Evolutionary conservation across 2,888 invertebrate genomes (phyloP).

Genomic region (Trachelus tabidus): DNA sequence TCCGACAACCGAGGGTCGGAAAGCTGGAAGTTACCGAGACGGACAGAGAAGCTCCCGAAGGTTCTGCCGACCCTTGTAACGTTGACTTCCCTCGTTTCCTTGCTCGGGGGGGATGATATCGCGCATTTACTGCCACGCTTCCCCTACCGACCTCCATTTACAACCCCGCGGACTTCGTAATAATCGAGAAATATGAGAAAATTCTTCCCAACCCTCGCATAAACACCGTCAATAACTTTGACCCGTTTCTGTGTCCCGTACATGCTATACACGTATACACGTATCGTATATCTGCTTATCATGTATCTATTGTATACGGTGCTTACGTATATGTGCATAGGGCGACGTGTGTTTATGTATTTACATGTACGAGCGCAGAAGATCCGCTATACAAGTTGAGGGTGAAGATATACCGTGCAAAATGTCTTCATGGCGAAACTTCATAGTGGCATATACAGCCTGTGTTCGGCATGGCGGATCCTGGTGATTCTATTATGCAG

Average conservation of each 20-base stretch:
- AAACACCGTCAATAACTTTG: constrained; percentile 20
- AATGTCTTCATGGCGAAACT: no score
- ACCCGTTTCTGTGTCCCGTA: not conserved
- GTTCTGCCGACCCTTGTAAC: constrained; percentile 3
- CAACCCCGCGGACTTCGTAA: constrained; percentile 38
- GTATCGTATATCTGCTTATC: no score
- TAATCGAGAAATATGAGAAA: constrained; percentile 58
- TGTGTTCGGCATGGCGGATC: no score
- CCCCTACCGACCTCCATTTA: not conserved
- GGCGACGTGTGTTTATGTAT: no score
- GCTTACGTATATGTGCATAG: no score
- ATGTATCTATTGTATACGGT: no score
- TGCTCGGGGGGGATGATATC: constrained; percentile 21
- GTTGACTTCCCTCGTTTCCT: not conserved
- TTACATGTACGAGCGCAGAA: no score
- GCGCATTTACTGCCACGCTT: constrained; percentile 24
- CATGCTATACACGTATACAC: not conserved
- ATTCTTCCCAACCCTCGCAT: constrained; percentile 41
- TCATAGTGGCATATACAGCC: no score
- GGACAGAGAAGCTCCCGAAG: constrained; percentile 19
- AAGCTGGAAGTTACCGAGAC: constrained; percentile 8
- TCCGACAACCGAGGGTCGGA: no score
- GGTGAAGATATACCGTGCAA: no score
- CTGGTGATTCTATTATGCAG: no score
- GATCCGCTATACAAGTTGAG: no score